These are phyloP conservation scores for Pararge aegeria DNA, from an alignment of 1,140 invertebrate species.

Conservation along the genomic window DNA sequence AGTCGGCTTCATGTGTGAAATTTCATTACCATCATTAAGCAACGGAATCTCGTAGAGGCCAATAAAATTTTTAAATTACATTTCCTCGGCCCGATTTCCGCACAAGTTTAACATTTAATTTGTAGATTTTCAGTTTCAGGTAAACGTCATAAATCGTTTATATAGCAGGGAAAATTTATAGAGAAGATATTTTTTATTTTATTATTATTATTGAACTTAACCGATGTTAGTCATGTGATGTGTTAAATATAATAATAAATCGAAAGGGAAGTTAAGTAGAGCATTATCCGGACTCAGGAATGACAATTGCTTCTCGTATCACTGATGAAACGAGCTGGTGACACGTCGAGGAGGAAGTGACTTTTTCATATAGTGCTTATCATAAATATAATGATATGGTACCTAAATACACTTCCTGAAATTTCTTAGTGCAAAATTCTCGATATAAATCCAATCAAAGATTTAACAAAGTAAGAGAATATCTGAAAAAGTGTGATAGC, in stretches of 20 bases:
- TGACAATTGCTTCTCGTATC: no score
- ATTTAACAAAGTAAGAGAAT: conserved; percentile 23
- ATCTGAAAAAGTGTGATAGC: conserved; percentile 47
- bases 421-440: no score
- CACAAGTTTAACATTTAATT: conserved; percentile 12
- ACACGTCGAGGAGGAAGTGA: no score
- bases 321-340: no score
- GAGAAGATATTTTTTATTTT: not conserved
- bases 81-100: conserved; percentile 4
- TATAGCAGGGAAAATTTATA: not conserved
- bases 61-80: conserved; percentile 18
- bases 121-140: conserved; percentile 9
- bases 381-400: no score
- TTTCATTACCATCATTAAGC: conserved; percentile 32
- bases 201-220: no score
- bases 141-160: not conserved
- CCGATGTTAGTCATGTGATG: no score
- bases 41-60: conserved; percentile 14
- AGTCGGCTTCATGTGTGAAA: conserved; percentile 29
- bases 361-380: no score
- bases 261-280: no score
- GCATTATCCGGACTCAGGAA: no score
- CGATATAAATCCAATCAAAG: conserved; percentile 26
- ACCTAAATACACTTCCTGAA: no score
- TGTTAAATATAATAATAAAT: no score